Percentiles rank a stretch among this genome's conserved stretches.
Conservation (phyloP, 2,113 vertebrate genomes). For the Alligator sinensis region DNA sequence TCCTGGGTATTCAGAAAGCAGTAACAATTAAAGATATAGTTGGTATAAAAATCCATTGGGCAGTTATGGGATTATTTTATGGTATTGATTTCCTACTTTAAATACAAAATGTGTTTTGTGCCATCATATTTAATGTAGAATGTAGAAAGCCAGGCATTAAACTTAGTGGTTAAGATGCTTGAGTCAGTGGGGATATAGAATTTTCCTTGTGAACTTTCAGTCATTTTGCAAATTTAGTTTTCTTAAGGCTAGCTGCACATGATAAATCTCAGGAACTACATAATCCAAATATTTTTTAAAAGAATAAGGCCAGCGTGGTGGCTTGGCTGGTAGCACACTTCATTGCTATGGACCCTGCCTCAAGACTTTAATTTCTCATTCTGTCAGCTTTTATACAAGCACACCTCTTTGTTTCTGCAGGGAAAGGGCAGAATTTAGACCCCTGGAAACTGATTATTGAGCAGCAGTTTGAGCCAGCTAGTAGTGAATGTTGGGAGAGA, state of each 20-base stretch:
- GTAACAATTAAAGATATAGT: constrained; percentile 34
- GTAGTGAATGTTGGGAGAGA: constrained; percentile 35
- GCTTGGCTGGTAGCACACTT: background rate
- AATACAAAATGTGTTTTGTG: constrained; percentile 43
- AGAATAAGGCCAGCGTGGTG: background rate
- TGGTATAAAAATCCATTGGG: constrained; percentile 27
- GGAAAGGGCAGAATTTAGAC: constrained; percentile 41
- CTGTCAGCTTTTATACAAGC: constrained; percentile 41
- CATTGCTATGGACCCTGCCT: background rate
- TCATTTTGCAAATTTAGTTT: constrained; percentile 62
- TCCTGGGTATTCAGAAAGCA: constrained; percentile 28
- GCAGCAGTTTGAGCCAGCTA: constrained; percentile 9
- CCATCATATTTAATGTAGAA: constrained; percentile 37
- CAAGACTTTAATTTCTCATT: constrained; percentile 52
- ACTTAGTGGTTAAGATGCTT: constrained; percentile 41
- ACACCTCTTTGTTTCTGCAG: constrained; percentile 49
- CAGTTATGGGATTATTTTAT: constrained; percentile 40
- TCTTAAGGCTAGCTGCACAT: constrained; percentile 43
- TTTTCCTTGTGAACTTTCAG: constrained; percentile 58
- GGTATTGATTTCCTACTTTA: constrained; percentile 35
- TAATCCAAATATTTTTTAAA: constrained; percentile 36
- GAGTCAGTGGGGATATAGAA: constrained; percentile 8
- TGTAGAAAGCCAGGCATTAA: constrained; percentile 49
- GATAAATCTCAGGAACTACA: constrained; percentile 52
- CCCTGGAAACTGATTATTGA: constrained; percentile 53